phyloP scores from a whole-genome alignment of 2,113 vertebrate species.

The Tyto alba region DNA sequence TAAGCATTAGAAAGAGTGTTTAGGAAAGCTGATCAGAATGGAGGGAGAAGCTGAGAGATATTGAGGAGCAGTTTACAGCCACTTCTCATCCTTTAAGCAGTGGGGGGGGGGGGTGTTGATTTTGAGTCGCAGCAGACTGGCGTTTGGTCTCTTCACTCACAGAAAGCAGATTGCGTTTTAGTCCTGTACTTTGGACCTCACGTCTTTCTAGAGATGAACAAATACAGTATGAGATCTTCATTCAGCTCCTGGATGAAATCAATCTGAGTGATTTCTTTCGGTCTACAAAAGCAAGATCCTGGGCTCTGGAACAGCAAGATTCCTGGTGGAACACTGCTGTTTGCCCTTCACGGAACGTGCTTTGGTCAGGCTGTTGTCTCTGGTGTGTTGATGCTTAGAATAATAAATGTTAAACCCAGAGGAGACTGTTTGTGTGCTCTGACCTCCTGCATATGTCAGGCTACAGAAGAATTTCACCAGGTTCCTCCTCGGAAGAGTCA shows the following conservation, averaged over 20 bases:
- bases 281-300: background rate
- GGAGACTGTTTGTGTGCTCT: background rate
- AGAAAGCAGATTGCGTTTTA: background rate
- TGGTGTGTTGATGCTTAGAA: background rate
- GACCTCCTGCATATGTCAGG: fast-evolving
- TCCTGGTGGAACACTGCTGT: background rate
- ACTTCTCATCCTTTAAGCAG: background rate
- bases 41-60: background rate
- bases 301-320: background rate
- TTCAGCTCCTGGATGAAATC: background rate
- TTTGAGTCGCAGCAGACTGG: background rate
- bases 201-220: background rate
- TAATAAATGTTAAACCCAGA: background rate
- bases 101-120: fast-evolving
- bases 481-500: background rate
- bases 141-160: background rate
- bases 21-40: background rate
- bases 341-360: background rate
- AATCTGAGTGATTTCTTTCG: background rate
- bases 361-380: background rate
- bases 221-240: background rate
- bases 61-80: background rate
- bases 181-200: background rate
- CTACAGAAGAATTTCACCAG: background rate
- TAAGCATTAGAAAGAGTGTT: background rate